Base-by-base conservation (phyloP, 2,888 invertebrate species). In the Yponomeuta malinellus region DNA sequence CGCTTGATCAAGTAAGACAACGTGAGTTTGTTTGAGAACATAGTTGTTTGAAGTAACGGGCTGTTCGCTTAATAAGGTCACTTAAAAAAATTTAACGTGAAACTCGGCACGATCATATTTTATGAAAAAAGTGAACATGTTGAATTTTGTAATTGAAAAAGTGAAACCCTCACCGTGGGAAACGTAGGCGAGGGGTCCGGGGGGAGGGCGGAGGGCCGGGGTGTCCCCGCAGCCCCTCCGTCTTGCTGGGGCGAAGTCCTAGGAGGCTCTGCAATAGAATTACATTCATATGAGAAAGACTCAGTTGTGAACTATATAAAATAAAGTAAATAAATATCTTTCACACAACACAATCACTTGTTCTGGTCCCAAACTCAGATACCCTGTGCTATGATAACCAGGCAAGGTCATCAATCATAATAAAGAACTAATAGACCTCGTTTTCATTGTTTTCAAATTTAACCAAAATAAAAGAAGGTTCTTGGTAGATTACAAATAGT, bases 241-340 rank as follows among this genome's bases (percentile, higher is more conserved):
- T 96, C 96, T 89, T 96, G 96, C 84, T 96, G 96, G 73, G 95
- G 95, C 73, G 96, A 96, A 75, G 95, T 95, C 86, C 95, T 93
- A 75, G 96, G 96, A 80, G 95, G 95, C 94, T 96, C 96, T 96
- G 93, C 72, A 87, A 88, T 78, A 43, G 80, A 70, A 72, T 70
- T 71, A 74, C 59, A 71, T 68, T 23, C 10, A 63, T 63, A 2
- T 33, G 1, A 66, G 31, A 31, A 10, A 31, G 31, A 66, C 37
- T 8, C 31, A 8, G 1, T 0, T 4, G 15, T 9, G 10, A 63
- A 15, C 8, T 12, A 15, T 12, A 23, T n/a, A 2, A 5, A 15
- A 59, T 15, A 3, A 59, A 8, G 8, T 63, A 15, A 33, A 33
- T 33, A 33, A 33, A 33, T 33, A 33, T 4, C 33, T 33, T 43